These are phyloP conservation scores for Lutjanus erythropterus DNA, from an alignment of 2,113 vertebrate species.

Conservation along the genomic window DNA sequence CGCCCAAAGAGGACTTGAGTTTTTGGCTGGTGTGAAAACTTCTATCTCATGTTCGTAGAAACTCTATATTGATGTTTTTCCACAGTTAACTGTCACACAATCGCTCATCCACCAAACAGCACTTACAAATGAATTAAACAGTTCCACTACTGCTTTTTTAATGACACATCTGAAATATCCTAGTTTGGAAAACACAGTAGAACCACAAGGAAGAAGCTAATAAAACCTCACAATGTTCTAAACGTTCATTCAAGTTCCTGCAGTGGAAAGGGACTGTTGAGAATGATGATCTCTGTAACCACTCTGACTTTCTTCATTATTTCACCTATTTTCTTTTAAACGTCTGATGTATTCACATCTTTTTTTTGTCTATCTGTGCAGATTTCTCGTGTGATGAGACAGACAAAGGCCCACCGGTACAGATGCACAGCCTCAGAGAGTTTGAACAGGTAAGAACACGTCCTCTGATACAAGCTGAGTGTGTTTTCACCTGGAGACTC, in stretches of 20 bases:
- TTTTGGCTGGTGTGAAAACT: neutral
- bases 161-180: neutral
- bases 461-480: neutral
- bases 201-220: neutral
- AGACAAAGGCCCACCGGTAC: conserved; percentile 81
- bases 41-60: neutral
- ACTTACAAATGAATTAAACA: too few relatives aligned
- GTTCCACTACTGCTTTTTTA: neutral
- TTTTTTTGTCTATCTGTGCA: conserved; percentile 65
- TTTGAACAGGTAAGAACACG: conserved; percentile 90
- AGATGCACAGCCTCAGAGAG: conserved; percentile 91
- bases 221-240: neutral
- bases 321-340: too few relatives aligned
- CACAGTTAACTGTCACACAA: neutral
- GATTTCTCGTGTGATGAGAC: conserved; percentile 82
- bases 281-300: neutral
- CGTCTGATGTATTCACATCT: neutral
- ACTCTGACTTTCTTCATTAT: neutral
- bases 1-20: neutral
- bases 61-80: neutral
- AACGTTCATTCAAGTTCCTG: too few relatives aligned
- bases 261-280: neutral
- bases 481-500: neutral
- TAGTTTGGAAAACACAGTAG: neutral
- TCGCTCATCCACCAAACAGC: neutral